Conservation (phyloP, 1,140 invertebrate genomes). For the Drosophila neocordata region DNA sequence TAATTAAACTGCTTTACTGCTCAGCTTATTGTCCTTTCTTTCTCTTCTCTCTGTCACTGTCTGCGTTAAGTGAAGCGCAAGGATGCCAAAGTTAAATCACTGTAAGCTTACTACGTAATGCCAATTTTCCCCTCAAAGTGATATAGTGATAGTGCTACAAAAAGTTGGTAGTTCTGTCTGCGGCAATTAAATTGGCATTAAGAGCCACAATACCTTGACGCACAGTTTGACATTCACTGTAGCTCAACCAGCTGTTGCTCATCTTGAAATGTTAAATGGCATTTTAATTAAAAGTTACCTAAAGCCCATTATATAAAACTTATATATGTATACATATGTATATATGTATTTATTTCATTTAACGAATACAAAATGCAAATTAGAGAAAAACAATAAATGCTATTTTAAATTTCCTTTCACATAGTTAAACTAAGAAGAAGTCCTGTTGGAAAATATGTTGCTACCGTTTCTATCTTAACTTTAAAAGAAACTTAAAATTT, state of each 20-base stretch:
- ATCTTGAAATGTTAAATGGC: conserved; percentile 35
- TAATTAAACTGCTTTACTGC: conserved; percentile 57
- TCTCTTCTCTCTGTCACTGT: background rate
- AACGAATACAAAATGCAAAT: no score
- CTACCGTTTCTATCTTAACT: no score
- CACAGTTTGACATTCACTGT: conserved; percentile 25
- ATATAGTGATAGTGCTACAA: background rate
- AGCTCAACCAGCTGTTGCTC: conserved; percentile 48
- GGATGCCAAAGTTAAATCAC: conserved; percentile 54
- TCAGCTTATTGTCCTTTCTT: background rate
- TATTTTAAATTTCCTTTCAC: background rate
- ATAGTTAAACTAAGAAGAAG: background rate
- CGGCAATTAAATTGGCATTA: conserved; percentile 45
- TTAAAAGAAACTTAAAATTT: no score
- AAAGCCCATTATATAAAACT: background rate
- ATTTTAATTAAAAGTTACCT: conserved; percentile 69
- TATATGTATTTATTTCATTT: no score
- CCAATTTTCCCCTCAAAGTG: background rate
- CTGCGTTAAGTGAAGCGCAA: conserved; percentile 42
- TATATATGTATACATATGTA: background rate
- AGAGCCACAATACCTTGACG: conserved; percentile 15
- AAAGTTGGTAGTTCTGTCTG: background rate
- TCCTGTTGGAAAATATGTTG: no score
- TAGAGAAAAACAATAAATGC: background rate
- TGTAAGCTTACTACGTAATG: conserved; percentile 27